Conservation (phyloP, 37 sponge, comb jelly and placozoan genomes). For the Sycon ciliatum region DNA sequence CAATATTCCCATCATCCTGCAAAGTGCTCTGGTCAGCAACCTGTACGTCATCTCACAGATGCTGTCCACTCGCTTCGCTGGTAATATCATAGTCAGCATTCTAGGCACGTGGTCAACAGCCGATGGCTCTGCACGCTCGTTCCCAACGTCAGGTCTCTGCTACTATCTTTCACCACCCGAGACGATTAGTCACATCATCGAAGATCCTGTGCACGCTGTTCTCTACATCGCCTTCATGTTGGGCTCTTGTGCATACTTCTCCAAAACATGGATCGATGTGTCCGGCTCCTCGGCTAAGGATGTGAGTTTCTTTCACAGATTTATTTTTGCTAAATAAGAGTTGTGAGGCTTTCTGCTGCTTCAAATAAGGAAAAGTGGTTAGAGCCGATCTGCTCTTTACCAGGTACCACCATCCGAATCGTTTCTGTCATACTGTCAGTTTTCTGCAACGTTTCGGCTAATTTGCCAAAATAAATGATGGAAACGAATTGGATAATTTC, state of each 20-base stretch:
- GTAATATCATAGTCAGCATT: constrained; percentile 71
- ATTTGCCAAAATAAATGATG: no score
- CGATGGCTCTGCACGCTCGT: constrained; percentile 56
- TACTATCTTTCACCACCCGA: constrained; percentile 86
- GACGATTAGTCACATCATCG: constrained; percentile 46
- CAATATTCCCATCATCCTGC: constrained; percentile 90
- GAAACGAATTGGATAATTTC: no score
- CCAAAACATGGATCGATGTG: constrained; percentile 92
- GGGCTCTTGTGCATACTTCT: constrained; percentile 89
- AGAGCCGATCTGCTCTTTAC: no score
- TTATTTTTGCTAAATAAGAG: no score
- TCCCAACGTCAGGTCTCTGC: constrained; percentile 77
- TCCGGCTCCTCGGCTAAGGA: constrained; percentile 81
- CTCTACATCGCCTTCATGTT: constrained; percentile 83
- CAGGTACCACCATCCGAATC: no score
- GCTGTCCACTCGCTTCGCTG: constrained; percentile 73
- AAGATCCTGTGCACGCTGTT: constrained; percentile 75
- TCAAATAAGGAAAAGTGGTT: no score
- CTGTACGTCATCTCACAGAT: constrained; percentile 89
- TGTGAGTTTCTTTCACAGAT: no score
- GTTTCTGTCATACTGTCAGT: no score
- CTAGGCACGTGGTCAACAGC: constrained; percentile 70
- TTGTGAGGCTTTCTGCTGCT: no score
- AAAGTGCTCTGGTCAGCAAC: constrained; percentile 83
- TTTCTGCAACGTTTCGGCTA: no score